phyloP scores from a whole-genome alignment of 1,140 invertebrate genomes.

The Zaprionus camerounensis region DNA sequence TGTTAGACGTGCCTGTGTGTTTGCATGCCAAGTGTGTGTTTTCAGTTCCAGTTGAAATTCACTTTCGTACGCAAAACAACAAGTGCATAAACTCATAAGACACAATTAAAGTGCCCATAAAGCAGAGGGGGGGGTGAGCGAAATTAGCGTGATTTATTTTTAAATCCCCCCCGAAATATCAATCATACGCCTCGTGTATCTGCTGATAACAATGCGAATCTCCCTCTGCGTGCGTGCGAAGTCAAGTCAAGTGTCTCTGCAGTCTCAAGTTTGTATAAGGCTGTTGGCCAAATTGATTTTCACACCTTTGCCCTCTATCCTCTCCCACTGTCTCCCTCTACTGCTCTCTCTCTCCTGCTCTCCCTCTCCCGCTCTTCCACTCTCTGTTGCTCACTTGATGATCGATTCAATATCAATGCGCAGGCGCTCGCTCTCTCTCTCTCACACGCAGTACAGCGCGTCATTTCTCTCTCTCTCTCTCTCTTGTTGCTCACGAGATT shows the following conservation, averaged over 20 bases:
- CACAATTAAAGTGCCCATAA: conserved; percentile 60
- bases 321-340: not conserved
- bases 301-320: conserved; percentile 36
- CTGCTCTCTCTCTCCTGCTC: not conserved
- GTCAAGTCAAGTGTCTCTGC: not conserved
- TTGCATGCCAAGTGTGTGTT: conserved; percentile 40
- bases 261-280: conserved; percentile 21
- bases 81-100: conserved; percentile 71
- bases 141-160: conserved; percentile 74
- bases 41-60: conserved; percentile 14
- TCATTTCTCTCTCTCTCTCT: conserved; percentile 16
- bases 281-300: conserved; percentile 28
- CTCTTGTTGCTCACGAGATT: conserved; percentile 33
- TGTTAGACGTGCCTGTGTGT: conserved; percentile 6
- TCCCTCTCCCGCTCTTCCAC: not conserved
- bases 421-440: conserved; percentile 31
- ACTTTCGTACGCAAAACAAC: conserved; percentile 49
- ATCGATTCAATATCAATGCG: conserved; percentile 30
- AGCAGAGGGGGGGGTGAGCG: conserved; percentile 14
- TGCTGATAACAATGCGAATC: conserved; percentile 35
- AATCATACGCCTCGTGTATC: conserved; percentile 35
- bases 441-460: not conserved
- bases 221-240: not conserved
- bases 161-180: conserved; percentile 41
- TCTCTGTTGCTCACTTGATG: not conserved